Base-by-base conservation (phyloP, 1,140 invertebrate genomes). In the Sipha flava region DNA sequence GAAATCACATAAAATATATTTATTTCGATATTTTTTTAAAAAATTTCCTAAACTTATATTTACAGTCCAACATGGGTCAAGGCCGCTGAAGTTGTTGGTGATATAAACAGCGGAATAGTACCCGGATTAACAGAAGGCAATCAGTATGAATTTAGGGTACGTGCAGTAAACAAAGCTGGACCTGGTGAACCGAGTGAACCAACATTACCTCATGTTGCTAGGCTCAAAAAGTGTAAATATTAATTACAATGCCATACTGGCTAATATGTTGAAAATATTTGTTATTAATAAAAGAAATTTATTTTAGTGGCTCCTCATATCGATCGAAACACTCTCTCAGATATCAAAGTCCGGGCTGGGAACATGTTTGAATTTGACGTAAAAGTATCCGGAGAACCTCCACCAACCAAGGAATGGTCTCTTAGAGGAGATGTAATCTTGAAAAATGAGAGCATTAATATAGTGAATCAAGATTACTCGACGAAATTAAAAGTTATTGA, bases 131-230 rank as follows among this genome's bases (percentile, higher is more conserved):
- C 94, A 79, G 94, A 97, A 87, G 96, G 96, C 16, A 93, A 93
- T 80, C 91, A 91, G 23, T 96, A 96, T 83, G 94, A 98, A 87
- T 99, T 99, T 90, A 89, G 98, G 43, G 92, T 99, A 2, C 88
- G 91, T 64, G 97, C 97, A 18, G 90, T 96, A 0, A 99, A 99
- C 84, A 97, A 97, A 85, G 96, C 94, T 34, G 97, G 97, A 43
- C 91, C 92, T 52, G 94, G 96, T 66, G 92, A 93, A 84, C 93
- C 98, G 0, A 97, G 95, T 81, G 93, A 97, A 82, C 89, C 94
- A 2, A 96, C 96, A 5, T 91, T 90, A 81, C 90, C 94, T 3
- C 95, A 98, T 83, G 87, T 93, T 81, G 97, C 97, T 12, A 91
- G 96, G 84, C 92, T 96, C 29, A 97, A 95, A 85, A 96, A 96